Evolutionary conservation across 2,797 vertebrate genomes (phyloP), one percentile per base, ranked within the genome.

Genomic region (Chrysocyon brachyurus): DNA sequence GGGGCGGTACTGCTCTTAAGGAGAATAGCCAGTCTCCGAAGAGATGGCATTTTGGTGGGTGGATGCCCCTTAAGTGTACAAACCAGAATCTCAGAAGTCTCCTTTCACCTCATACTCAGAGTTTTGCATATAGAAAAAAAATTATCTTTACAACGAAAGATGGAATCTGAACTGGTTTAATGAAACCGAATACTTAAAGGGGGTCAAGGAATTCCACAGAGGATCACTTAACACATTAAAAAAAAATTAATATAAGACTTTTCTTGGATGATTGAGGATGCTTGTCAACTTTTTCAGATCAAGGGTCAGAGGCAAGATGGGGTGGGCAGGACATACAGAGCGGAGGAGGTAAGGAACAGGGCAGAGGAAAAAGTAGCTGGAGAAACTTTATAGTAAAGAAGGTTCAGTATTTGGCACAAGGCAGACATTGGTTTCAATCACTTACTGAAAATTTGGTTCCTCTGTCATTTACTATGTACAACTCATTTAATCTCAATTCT

Each of bases 401-500:
- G 6, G 26, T 40, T 88, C n/a, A 81, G 8, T 68, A 36, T 40
- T 90, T 75, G 87, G 5, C 11, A 46, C 57, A 28, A 85, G 68
- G 57, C 26, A 64, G 36, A 49, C 28, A 94, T 81, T 15, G 28
- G 54, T 73, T 90, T 57, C 61, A n/a, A 26, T 75, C 57, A 83
- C 36, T 24, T 72, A 85, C 36, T 40, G 36, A n/a, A 22, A 78
- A 33, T 56, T 54, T 78, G 75, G 46, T 49, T 49, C 40, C 73
- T 49, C 72, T 17, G 15, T 49, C 73, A 75, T 75, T 75, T 75
- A 73, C 56, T 78, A 21, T n/a, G 12, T 9, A 36, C 31, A 87
- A 78, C 16, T 97, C 57, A 68, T 21, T 89, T 72, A 40, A 92
- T 94, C 33, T 87, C 40, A 79, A 24, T 93, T 91, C 49, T 96